Conservation (phyloP, 2,888 invertebrate genomes). For the Calameuta idolon region DNA sequence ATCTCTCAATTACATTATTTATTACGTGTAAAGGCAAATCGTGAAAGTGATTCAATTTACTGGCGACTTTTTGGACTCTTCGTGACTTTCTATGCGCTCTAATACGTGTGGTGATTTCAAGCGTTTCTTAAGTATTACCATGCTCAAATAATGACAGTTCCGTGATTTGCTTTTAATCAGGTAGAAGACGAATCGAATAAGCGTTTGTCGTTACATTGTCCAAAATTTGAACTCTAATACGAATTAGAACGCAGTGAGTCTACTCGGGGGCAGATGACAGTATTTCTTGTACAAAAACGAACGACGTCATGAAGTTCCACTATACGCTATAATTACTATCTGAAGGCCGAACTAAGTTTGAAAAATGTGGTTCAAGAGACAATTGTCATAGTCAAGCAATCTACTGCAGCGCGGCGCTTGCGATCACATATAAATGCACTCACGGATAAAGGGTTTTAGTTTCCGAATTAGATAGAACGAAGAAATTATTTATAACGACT, state of each 20-base stretch:
- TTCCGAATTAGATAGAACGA: not conserved
- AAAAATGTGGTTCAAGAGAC: slow-evolving; percentile 1
- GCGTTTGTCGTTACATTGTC: not conserved
- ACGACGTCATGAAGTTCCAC: too few relatives aligned
- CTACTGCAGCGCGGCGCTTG: slow-evolving; percentile 55
- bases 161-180: not conserved
- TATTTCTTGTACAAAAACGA: too few relatives aligned
- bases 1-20: not conserved
- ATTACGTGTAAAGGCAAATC: not conserved
- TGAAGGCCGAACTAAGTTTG: not conserved
- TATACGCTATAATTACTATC: not conserved
- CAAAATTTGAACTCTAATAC: not conserved
- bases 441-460: slow-evolving; percentile 24
- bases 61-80: not conserved
- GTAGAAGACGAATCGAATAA: not conserved
- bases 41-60: not conserved
- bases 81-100: not conserved
- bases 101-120: not conserved
- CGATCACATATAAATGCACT: slow-evolving; percentile 38
- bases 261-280: too few relatives aligned
- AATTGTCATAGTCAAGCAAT: slow-evolving; percentile 48
- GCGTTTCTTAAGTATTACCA: not conserved
- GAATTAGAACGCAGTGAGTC: not conserved
- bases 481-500: not conserved
- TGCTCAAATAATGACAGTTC: not conserved